These are phyloP conservation scores for Manis javanica DNA, from an alignment of 2,797 vertebrate genomes.

Conservation along the genomic window DNA sequence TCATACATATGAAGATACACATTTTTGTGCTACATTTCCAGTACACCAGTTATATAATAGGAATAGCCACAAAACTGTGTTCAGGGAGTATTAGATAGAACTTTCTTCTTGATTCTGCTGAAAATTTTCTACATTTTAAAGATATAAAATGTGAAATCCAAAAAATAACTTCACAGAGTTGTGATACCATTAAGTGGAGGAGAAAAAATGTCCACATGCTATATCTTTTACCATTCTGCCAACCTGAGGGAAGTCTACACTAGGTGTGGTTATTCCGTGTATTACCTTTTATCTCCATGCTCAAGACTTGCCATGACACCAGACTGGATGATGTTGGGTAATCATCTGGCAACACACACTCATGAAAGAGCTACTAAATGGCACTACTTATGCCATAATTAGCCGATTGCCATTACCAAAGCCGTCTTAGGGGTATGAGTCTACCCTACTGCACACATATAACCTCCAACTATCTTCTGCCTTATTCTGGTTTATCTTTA, in stretches of 20 bases:
- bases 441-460: not conserved
- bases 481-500: not conserved
- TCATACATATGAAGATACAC: not conserved
- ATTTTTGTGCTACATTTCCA: conserved; percentile 21
- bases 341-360: not conserved
- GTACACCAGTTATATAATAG: not conserved
- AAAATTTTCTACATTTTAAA: not conserved
- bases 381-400: not conserved
- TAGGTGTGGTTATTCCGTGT: not conserved
- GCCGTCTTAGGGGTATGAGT: not conserved
- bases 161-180: not conserved
- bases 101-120: not conserved
- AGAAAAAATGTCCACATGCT: not conserved
- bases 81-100: not conserved
- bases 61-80: not conserved
- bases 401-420: not conserved
- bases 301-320: not conserved
- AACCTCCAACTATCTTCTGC: not conserved
- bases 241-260: not conserved
- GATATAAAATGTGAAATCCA: not conserved
- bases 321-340: no score
- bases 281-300: not conserved
- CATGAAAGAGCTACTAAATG: not conserved
- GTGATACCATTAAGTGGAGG: not conserved
- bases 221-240: not conserved